These are phyloP conservation scores for Cantharis lateralis DNA, from an alignment of 2,888 invertebrate species.

Conservation along the genomic window DNA sequence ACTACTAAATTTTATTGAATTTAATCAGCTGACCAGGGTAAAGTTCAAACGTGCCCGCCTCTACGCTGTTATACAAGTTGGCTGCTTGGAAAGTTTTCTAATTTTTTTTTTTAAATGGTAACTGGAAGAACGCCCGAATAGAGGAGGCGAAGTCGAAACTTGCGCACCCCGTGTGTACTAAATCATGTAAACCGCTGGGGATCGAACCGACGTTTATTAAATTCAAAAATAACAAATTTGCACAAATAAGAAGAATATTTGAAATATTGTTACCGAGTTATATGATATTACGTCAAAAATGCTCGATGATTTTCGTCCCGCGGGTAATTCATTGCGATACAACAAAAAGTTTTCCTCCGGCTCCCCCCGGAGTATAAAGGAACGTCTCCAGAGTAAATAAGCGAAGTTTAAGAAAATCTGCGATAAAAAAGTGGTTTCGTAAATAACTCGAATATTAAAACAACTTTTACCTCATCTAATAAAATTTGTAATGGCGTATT, in stretches of 20 bases:
- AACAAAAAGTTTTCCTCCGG: background rate
- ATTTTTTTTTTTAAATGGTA: too few relatives aligned
- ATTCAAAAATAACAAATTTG: background rate
- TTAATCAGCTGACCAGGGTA: too few relatives aligned
- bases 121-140: too few relatives aligned
- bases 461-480: background rate
- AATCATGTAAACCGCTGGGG: background rate
- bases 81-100: too few relatives aligned
- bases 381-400: background rate
- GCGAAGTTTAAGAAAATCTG: background rate
- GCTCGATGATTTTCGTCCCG: background rate
- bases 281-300: background rate
- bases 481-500: background rate
- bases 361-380: background rate
- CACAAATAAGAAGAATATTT: background rate
- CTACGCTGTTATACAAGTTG: too few relatives aligned
- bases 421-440: background rate
- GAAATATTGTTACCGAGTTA: background rate
- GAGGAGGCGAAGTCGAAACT: too few relatives aligned
- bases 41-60: too few relatives aligned
- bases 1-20: too few relatives aligned
- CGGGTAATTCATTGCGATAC: background rate
- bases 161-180: background rate
- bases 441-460: background rate
- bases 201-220: background rate